phyloP scores from a whole-genome alignment of 1,140 invertebrate genomes.

The Apis dorsata region DNA sequence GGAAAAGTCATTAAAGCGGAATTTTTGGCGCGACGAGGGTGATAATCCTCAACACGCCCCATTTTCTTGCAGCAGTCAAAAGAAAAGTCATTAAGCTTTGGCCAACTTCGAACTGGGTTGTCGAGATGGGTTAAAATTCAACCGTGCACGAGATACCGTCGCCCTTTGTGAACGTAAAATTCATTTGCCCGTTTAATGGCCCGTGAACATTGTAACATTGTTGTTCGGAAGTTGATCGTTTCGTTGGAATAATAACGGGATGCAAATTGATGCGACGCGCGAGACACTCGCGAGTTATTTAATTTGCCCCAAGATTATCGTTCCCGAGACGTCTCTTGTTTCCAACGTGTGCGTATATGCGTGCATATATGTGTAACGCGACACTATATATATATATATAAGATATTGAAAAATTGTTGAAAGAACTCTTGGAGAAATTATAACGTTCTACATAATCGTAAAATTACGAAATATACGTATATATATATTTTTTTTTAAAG shows the following conservation, averaged over 20 bases:
- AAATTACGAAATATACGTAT: too few relatives aligned
- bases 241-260: not conserved
- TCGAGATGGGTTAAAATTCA: not conserved
- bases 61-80: conserved; percentile 25
- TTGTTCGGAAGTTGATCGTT: conserved; percentile 19
- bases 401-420: too few relatives aligned
- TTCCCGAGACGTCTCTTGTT: not conserved
- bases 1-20: conserved; percentile 25
- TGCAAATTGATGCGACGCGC: not conserved
- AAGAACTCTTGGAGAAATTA: too few relatives aligned
- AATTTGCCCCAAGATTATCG: not conserved
- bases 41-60: conserved; percentile 33
- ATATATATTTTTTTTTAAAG: not conserved
- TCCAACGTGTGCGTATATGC: not conserved
- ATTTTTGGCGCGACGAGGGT: conserved; percentile 35
- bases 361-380: too few relatives aligned
- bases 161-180: conserved; percentile 7
- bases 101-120: conserved; percentile 18
- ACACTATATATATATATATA: too few relatives aligned
- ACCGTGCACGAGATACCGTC: not conserved
- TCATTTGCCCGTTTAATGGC: conserved; percentile 16
- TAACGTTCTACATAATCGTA: too few relatives aligned
- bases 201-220: conserved; percentile 11
- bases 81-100: conserved; percentile 34
- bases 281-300: conserved; percentile 9